Percentiles rank a stretch among this genome's conserved stretches.
Conservation (phyloP, 2,797 vertebrate genomes). For the Hydrocynus forskahlii region DNA sequence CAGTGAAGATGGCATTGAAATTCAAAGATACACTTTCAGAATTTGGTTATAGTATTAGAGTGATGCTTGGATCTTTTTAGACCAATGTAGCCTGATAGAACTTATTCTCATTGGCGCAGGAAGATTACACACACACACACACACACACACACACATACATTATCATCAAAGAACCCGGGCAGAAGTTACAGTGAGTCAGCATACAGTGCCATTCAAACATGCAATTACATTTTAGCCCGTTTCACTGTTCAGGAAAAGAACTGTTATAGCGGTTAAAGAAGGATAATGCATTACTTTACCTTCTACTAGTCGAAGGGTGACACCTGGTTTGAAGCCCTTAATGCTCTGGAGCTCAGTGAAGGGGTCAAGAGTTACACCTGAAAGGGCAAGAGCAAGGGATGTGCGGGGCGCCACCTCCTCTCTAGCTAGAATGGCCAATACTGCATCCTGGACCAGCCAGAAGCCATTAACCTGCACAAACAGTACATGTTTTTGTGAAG, state of each 20-base stretch:
- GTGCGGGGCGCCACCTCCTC: constrained; percentile 79
- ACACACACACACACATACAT: neutral
- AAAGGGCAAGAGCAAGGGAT: constrained; percentile 70
- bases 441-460: constrained; percentile 80
- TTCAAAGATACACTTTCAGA: neutral
- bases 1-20: neutral
- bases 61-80: neutral
- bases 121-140: neutral
- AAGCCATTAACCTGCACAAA: constrained; percentile 75
- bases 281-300: constrained; percentile 62
- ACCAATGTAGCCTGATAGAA: neutral
- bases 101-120: neutral
- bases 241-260: neutral
- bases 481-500: neutral
- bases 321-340: constrained; percentile 77
- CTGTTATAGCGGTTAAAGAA: neutral
- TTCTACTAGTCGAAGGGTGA: constrained; percentile 76
- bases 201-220: neutral
- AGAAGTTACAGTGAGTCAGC: neutral
- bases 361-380: constrained; percentile 73
- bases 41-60: neutral
- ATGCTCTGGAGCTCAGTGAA: constrained; percentile 71
- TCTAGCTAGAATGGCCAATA: constrained; percentile 69
- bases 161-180: neutral
- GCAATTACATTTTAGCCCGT: neutral